Base-by-base conservation (phyloP, 2,888 invertebrate species). In the Anoncus sp. region DNA sequence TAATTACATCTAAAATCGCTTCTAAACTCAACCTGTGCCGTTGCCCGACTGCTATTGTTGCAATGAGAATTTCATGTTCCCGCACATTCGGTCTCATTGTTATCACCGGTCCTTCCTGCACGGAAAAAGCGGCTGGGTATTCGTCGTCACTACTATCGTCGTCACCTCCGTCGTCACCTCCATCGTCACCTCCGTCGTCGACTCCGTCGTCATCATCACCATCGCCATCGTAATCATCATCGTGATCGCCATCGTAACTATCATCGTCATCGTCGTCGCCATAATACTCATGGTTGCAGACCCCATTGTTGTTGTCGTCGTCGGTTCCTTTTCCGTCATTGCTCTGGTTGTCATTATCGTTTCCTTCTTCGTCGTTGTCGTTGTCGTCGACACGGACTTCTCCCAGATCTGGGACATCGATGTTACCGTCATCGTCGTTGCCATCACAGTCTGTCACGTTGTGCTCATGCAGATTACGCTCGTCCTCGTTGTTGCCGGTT, bases 1-100 rank as follows among this genome's bases (percentile, higher is more conserved):
- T 55, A 3, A 70, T 59, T n/a, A 70, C 49, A 4, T 14, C 47
- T 24, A 70, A 70, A 45, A 38, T 70, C 12, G 69, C 35, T 59
- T 55, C 43, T 16, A 67, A 55, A 53, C 55, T 55, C 16, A 55
- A n/a, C 9, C 40, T 40, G 35, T 38, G 20, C 14, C 55, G 66
- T 53, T 53, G 12, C 40, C 40, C 53, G 7, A 43, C 35, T 16
- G 66, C 43, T 43, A 66, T 53, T 40, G 55, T 18, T 40, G 35
- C 53, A 2, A 51, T 38, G n/a, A n/a, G n/a, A n/a, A n/a, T n/a
- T n/a, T n/a, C n/a, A n/a, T n/a, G n/a, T n/a, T n/a, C n/a, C n/a
- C 66, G 40, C 12, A 66, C 66, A 45, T 55, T 16, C n/a, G 66
- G 66, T 43, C 66, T 22, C 53, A 55, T 27, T 22, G 66, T 66